Evolutionary conservation across 1,140 invertebrate genomes (phyloP).

Genomic region (Megalopta genalis): DNA sequence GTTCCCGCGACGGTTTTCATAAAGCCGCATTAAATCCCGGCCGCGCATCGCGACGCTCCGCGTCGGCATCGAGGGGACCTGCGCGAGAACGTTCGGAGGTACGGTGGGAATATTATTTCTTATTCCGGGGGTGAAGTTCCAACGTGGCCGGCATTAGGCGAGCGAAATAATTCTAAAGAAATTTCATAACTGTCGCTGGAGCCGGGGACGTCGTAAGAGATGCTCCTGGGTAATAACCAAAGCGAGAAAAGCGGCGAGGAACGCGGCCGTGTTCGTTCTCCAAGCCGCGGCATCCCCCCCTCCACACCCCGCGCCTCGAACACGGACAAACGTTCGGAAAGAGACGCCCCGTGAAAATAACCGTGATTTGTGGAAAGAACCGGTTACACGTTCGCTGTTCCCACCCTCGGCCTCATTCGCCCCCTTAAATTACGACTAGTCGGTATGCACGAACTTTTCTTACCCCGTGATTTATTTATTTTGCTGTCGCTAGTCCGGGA

Average conservation of each 20-base stretch:
- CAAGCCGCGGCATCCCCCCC: neutral
- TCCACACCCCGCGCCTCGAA: slow-evolving; percentile 2
- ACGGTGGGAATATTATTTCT: slow-evolving; percentile 74
- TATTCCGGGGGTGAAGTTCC: slow-evolving; percentile 64
- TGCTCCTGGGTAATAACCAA: slow-evolving; percentile 61
- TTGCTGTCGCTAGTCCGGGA: too few relatives aligned
- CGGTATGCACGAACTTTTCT: too few relatives aligned
- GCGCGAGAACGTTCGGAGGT: slow-evolving; percentile 1
- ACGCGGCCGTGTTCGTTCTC: slow-evolving; percentile 46
- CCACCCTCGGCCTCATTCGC: neutral
- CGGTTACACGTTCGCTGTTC: slow-evolving; percentile 30
- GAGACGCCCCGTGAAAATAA: slow-evolving; percentile 25
- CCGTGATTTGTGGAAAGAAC: slow-evolving; percentile 54
- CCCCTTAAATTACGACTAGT: neutral
- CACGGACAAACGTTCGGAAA: slow-evolving; percentile 42
- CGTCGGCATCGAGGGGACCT: neutral
- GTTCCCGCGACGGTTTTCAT: slow-evolving; percentile 73
- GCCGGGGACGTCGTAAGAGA: slow-evolving; percentile 58
- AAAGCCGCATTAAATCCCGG: slow-evolving; percentile 73
- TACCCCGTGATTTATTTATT: neutral
- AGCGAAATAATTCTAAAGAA: slow-evolving; percentile 78
- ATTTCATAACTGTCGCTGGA: slow-evolving; percentile 77
- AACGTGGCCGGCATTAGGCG: slow-evolving; percentile 63
- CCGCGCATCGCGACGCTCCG: slow-evolving; percentile 33
- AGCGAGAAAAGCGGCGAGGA: slow-evolving; percentile 56